Conservation (phyloP, 2,113 vertebrate genomes). For the Megalops atlanticus region DNA sequence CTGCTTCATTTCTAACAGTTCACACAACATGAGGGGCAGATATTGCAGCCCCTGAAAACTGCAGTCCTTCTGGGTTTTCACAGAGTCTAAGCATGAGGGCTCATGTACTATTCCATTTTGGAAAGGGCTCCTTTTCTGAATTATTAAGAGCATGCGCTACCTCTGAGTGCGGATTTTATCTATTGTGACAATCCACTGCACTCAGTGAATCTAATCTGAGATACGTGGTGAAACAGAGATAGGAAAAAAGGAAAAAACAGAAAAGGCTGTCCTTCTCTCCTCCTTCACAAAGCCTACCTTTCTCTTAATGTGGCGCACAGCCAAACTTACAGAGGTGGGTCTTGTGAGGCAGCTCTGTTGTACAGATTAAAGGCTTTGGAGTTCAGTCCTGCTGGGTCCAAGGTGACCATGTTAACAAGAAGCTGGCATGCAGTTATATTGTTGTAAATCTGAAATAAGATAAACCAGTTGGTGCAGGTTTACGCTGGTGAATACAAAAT, state of each 20-base stretch:
- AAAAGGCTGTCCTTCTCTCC: not conserved
- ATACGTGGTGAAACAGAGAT: not conserved
- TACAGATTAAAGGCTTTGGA: constrained; percentile 41
- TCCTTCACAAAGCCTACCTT: not conserved
- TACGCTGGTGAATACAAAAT: not conserved
- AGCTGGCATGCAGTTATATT: constrained; percentile 49
- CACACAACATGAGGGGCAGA: not conserved
- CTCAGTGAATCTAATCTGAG: not conserved
- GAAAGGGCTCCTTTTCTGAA: not conserved
- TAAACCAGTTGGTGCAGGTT: not conserved
- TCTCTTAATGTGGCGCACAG: not conserved
- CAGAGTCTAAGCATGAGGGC: not conserved
- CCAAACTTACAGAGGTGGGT: constrained; percentile 7
- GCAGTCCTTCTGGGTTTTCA: not conserved
- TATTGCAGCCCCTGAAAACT: not conserved
- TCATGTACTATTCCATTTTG: not conserved
- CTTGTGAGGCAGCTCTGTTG: not conserved
- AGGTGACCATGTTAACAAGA: constrained; percentile 44
- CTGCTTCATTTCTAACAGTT: not conserved
- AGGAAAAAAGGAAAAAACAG: not conserved
- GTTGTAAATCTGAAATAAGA: constrained; percentile 27
- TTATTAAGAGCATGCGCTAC: not conserved
- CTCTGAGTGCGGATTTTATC: not conserved
- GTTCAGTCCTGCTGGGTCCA: constrained; percentile 35
- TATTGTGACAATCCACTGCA: not conserved